Evolutionary conservation across 2,888 invertebrate genomes (phyloP).

Genomic region (Tanaodytes sp.): DNA sequence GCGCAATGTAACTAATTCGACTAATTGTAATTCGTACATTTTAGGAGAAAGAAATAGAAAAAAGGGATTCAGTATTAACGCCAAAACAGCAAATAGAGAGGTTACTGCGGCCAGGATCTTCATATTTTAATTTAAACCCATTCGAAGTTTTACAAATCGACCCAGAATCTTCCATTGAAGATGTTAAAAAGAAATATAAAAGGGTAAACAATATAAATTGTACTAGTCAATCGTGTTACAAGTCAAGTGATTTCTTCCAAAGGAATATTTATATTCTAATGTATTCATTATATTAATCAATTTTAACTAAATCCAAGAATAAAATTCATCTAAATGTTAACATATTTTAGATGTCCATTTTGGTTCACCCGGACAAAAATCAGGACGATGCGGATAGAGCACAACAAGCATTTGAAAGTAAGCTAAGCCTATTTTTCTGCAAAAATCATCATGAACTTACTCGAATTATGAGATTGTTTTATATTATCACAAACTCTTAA

Average conservation of each 20-base stretch:
- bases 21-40: too few relatives aligned
- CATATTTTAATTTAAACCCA: slow-evolving; percentile 99
- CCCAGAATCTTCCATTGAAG: slow-evolving; percentile 89
- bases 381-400: slow-evolving; percentile 95
- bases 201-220: slow-evolving; percentile 75
- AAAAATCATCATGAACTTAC: too few relatives aligned
- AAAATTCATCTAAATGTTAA: too few relatives aligned
- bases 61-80: slow-evolving; percentile 95
- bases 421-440: too few relatives aligned
- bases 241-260: too few relatives aligned
- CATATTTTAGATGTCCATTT: slow-evolving; percentile 86
- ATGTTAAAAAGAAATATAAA: slow-evolving; percentile 96
- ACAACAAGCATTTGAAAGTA: slow-evolving; percentile 90
- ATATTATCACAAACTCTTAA: too few relatives aligned
- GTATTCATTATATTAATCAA: background rate
- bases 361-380: slow-evolving; percentile 99
- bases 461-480: too few relatives aligned
- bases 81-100: slow-evolving; percentile 98
- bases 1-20: too few relatives aligned
- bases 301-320: too few relatives aligned
- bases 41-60: slow-evolving; percentile 98
- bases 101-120: slow-evolving; percentile 94
- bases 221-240: background rate
- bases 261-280: background rate
- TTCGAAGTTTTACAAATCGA: slow-evolving; percentile 94